Conservation (phyloP, 1,140 invertebrate genomes). For the Cherax quadricarinatus region DNA sequence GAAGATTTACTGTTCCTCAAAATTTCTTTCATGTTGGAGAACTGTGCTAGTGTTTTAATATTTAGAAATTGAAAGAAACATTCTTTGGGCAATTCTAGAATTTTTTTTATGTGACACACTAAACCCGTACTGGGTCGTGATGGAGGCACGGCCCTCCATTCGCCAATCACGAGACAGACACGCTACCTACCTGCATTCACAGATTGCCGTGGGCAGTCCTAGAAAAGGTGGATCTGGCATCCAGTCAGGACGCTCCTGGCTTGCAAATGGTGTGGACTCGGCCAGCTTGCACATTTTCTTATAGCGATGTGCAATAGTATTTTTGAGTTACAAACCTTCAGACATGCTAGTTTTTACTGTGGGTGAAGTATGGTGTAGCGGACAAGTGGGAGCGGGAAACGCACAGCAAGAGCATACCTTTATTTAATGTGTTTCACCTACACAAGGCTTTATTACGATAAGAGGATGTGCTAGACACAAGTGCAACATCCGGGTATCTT, state of each 20-base stretch:
- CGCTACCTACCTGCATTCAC: too few species aligned
- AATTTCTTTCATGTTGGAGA: not conserved
- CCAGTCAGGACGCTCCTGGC: not conserved
- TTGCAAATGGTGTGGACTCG: not conserved
- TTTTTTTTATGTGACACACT: not conserved
- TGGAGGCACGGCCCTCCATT: too few species aligned
- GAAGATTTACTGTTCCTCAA: not conserved
- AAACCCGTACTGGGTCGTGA: too few species aligned
- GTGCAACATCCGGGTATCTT: too few species aligned
- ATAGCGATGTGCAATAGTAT: conserved; percentile 12
- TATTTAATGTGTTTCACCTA: too few species aligned
- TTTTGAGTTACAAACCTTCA: conserved; percentile 4
- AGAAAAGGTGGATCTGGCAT: not conserved
- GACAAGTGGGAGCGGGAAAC: too few species aligned
- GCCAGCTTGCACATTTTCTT: conserved; percentile 23
- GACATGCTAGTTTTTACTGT: conserved; percentile 12
- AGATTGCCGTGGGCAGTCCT: too few species aligned
- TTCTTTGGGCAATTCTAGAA: not conserved
- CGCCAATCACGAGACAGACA: too few species aligned
- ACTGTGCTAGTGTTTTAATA: not conserved
- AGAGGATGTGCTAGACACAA: too few species aligned
- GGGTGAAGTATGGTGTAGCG: too few species aligned
- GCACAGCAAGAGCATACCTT: too few species aligned
- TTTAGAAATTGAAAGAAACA: conserved; percentile 5
- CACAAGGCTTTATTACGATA: too few species aligned